Conservation (phyloP, 1,140 invertebrate genomes). For the Dendroctonus ponderosae region DNA sequence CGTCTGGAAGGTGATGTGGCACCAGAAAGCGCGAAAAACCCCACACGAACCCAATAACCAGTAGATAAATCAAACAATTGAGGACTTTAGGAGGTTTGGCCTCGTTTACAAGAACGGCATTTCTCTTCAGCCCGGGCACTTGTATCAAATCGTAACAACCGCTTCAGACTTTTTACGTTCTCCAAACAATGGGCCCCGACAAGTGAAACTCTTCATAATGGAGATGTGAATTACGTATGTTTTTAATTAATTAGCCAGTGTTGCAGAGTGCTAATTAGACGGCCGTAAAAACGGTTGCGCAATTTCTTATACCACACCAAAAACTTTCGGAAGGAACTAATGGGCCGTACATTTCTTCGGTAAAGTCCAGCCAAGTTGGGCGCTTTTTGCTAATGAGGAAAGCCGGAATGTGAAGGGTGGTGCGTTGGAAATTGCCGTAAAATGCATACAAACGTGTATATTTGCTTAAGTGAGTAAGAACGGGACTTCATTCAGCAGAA, state of each 20-base stretch:
- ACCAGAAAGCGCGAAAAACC: background rate
- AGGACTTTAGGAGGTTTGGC: background rate
- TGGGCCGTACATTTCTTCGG: background rate
- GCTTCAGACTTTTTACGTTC: background rate
- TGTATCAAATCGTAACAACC: too few species aligned
- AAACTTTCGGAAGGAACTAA: slow-evolving; percentile 4
- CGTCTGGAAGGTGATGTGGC: too few species aligned
- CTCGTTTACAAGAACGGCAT: background rate
- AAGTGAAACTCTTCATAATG: slow-evolving; percentile 5
- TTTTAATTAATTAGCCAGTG: slow-evolving; percentile 4
- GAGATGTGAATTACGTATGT: slow-evolving; percentile 1
- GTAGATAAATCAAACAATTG: background rate
- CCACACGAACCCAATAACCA: background rate
- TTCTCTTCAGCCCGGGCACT: too few species aligned
- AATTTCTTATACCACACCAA: background rate
- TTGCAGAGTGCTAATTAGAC: slow-evolving; percentile 1
- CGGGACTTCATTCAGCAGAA: too few species aligned
- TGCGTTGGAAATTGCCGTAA: background rate
- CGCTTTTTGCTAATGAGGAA: background rate
- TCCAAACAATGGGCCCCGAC: background rate
- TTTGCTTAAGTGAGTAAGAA: background rate
- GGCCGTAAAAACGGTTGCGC: background rate
- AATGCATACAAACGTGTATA: background rate
- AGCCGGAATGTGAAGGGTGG: background rate
- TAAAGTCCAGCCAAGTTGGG: background rate